These are phyloP conservation scores for Lysandra coridon DNA, from an alignment of 2,888 invertebrate genomes.

Conservation along the genomic window DNA sequence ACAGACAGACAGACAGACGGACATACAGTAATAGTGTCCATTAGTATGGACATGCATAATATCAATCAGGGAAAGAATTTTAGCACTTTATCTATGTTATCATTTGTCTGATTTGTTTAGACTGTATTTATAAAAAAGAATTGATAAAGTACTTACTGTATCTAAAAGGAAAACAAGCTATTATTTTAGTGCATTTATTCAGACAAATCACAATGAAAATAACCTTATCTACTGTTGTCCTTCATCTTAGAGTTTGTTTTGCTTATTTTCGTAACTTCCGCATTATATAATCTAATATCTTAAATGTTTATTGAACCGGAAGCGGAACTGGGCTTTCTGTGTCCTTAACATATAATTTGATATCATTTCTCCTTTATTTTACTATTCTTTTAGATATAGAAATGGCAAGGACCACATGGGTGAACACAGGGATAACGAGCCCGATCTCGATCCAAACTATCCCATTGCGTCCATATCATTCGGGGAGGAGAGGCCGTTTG, in stretches of 20 bases:
- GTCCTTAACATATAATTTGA: not conserved
- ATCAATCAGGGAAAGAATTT: not conserved
- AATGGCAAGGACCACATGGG: slow-evolving; percentile 86
- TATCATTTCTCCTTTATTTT: slow-evolving; percentile 13
- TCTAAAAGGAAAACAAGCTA: not conserved
- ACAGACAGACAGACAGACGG: no score
- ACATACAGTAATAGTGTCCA: no score
- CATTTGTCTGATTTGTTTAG: not conserved
- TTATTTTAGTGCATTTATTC: slow-evolving; percentile 14
- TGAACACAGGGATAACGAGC: slow-evolving; percentile 86
- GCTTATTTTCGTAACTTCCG: slow-evolving; percentile 10
- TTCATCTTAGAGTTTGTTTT: not conserved
- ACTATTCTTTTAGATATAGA: slow-evolving; percentile 75
- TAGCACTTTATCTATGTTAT: no score
- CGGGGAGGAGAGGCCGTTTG: slow-evolving; percentile 83
- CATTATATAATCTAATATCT: not conserved
- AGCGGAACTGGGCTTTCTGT: not conserved
- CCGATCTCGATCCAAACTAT: slow-evolving; percentile 79
- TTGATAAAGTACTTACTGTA: not conserved
- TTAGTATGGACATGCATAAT: not conserved
- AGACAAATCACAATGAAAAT: not conserved
- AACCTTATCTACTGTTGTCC: slow-evolving; percentile 15
- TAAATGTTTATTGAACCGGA: not conserved
- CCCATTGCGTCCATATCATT: slow-evolving; percentile 86
- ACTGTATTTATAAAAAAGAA: no score